phyloP scores from a whole-genome alignment of 1,140 invertebrate genomes.

The Leguminivora glycinivorella region DNA sequence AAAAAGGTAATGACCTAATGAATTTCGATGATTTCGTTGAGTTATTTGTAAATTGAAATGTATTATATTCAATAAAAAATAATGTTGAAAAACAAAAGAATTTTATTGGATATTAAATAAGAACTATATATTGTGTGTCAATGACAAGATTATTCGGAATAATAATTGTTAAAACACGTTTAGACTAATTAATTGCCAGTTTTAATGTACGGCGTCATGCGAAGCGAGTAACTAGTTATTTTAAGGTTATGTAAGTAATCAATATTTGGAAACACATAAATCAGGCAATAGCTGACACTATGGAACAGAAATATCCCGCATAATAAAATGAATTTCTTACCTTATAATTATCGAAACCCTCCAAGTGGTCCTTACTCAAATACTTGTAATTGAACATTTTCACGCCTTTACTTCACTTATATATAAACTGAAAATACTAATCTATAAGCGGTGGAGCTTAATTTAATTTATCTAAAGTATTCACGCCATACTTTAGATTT shows the following conservation, averaged over 20 bases:
- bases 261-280: slow-evolving; percentile 8
- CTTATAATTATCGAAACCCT: slow-evolving; percentile 96
- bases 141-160: not conserved
- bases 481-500: not conserved
- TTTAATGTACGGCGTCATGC: slow-evolving; percentile 12
- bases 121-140: not conserved
- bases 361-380: slow-evolving; percentile 87
- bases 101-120: not conserved
- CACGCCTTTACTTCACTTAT: not conserved
- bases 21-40: no score
- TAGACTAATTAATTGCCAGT: not conserved
- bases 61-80: no score
- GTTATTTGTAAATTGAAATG: no score
- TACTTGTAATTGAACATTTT: slow-evolving; percentile 84
- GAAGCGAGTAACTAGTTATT: not conserved
- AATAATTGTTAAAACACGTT: not conserved
- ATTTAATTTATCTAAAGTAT: not conserved
- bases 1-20: no score
- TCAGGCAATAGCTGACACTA: not conserved
- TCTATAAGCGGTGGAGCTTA: not conserved
- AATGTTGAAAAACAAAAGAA: no score
- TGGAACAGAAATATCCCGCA: not conserved
- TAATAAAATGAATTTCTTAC: slow-evolving; percentile 77
- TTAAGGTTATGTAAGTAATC: slow-evolving; percentile 23
- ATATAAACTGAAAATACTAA: not conserved